These are phyloP conservation scores for Tylochromis polylepis DNA, from an alignment of 2,113 vertebrate species.

Conservation along the genomic window DNA sequence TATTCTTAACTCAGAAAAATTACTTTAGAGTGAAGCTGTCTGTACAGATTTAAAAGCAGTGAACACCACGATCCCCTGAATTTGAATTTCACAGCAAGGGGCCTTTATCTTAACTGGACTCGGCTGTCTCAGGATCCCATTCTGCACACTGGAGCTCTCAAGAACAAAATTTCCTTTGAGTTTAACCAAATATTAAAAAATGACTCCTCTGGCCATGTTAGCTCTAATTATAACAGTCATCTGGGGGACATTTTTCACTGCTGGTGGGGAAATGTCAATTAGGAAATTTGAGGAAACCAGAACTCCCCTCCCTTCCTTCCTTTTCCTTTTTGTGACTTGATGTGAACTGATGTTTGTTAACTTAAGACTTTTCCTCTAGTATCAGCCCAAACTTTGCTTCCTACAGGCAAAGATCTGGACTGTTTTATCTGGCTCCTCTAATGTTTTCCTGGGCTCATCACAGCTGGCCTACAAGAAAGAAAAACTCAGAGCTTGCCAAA, in stretches of 20 bases:
- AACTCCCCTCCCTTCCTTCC: fast-evolving
- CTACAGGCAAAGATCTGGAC: neutral
- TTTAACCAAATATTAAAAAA: neutral
- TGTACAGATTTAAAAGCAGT: neutral
- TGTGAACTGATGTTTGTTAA: neutral
- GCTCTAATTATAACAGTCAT: neutral
- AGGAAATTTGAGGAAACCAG: neutral
- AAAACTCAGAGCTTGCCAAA: neutral
- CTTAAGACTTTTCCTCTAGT: neutral
- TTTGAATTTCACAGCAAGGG: neutral
- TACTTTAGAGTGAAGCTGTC: neutral
- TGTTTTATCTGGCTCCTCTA: neutral
- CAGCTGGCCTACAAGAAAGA: neutral
- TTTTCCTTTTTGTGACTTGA: neutral
- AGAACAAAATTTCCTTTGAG: too few species aligned
- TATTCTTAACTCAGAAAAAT: neutral
- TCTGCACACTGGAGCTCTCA: neutral
- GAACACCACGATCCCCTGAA: neutral
- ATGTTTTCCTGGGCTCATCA: neutral
- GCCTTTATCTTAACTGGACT: neutral
- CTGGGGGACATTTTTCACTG: neutral
- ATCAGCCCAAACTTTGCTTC: neutral
- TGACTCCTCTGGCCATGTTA: neutral
- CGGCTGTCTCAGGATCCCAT: neutral
- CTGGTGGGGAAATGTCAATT: neutral